Conservation (phyloP, 2,113 vertebrate species). For the Phasianus colchicus region DNA sequence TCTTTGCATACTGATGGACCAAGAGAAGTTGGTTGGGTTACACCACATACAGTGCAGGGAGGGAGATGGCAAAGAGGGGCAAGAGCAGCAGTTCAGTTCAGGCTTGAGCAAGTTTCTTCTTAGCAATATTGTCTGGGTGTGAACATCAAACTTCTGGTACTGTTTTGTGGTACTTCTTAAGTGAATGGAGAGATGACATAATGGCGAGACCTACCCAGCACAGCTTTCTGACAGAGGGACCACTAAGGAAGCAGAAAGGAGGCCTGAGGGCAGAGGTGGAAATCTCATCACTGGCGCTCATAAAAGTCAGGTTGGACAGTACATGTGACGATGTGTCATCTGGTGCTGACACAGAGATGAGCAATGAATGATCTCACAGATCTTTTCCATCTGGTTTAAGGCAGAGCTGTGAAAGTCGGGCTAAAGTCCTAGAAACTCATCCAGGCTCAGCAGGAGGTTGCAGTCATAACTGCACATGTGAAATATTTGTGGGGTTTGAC, state of each 20-base stretch:
- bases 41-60: background rate
- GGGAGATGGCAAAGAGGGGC: background rate
- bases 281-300: background rate
- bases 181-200: background rate
- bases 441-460: background rate
- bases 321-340: conserved; percentile 21
- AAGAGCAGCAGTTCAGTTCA: background rate
- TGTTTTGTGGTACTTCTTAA: background rate
- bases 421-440: background rate
- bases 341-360: conserved; percentile 34
- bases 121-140: background rate
- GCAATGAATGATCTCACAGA: conserved; percentile 26
- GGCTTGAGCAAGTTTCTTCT: background rate
- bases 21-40: background rate
- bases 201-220: background rate
- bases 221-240: background rate
- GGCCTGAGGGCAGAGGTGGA: conserved; percentile 13
- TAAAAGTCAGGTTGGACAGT: background rate
- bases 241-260: background rate
- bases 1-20: background rate
- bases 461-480: background rate
- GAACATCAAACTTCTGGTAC: background rate
- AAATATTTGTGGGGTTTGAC: background rate
- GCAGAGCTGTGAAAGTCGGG: conserved; percentile 10
- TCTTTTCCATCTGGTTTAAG: conserved; percentile 35